Percentiles rank a stretch among this genome's conserved stretches.
phyloP scores from a whole-genome alignment of 1,140 invertebrate genomes.

The Bacillus rossius region DNA sequence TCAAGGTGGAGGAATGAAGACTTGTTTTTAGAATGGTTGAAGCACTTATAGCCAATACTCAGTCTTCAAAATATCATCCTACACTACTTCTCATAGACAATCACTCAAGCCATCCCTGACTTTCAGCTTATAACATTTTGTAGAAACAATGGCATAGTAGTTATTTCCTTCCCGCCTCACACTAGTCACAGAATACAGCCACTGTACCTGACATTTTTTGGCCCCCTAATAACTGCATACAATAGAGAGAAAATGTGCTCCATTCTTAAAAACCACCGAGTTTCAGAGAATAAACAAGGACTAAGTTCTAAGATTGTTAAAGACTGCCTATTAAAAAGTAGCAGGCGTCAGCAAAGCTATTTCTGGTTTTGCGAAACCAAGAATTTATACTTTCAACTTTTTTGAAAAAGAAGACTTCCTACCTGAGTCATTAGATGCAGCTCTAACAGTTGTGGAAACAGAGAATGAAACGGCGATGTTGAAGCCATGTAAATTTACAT shows the following conservation, averaged over 20 bases:
- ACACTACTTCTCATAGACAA: no score
- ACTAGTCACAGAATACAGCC: slow-evolving; percentile 39
- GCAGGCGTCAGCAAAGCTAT: neutral
- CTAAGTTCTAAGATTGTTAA: neutral
- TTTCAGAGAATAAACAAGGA: slow-evolving; percentile 4
- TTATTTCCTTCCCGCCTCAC: slow-evolving; percentile 31
- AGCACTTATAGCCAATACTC: no score
- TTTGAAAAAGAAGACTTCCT: no score
- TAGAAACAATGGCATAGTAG: slow-evolving; percentile 22
- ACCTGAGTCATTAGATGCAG: no score
- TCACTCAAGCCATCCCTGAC: slow-evolving; percentile 14
- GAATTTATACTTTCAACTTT: neutral
- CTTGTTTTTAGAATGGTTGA: no score
- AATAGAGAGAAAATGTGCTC: neutral
- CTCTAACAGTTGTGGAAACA: no score
- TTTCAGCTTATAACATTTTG: slow-evolving; percentile 19
- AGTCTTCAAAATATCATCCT: no score
- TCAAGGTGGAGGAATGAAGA: no score
- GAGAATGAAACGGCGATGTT: no score
- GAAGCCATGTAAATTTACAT: no score
- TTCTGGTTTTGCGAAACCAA: neutral
- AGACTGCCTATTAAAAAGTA: neutral
- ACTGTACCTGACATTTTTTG: slow-evolving; percentile 34
- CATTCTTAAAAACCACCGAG: neutral
- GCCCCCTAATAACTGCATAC: slow-evolving; percentile 28